Conservation (phyloP, 2,113 vertebrate species). For the Trachemys scripta region DNA sequence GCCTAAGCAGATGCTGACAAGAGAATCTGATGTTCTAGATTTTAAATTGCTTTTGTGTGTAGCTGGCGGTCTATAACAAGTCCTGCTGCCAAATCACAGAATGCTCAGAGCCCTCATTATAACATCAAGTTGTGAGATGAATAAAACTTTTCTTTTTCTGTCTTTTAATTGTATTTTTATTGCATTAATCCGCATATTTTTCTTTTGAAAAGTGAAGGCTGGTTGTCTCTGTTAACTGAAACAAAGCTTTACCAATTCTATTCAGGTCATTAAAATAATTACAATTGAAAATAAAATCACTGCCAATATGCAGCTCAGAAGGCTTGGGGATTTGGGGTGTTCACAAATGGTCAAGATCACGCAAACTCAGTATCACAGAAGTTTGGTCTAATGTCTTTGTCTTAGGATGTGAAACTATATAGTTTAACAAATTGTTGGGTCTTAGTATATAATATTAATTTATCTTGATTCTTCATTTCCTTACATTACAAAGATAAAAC, state of each 20-base stretch:
- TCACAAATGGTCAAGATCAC: neutral
- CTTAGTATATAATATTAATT: neutral
- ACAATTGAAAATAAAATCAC: neutral
- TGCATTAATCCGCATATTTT: fast-evolving
- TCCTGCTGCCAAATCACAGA: neutral
- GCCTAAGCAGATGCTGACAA: neutral
- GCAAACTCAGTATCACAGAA: neutral
- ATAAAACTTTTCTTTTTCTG: neutral
- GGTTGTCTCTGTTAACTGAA: neutral
- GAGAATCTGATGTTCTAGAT: neutral
- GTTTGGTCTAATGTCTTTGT: neutral
- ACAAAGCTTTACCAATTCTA: neutral
- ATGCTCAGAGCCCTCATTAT: neutral
- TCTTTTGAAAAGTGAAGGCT: neutral
- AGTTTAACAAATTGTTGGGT: neutral
- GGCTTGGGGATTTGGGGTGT: neutral
- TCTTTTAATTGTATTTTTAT: neutral
- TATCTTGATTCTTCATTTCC: neutral
- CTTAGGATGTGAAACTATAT: neutral
- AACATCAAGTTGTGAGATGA: neutral
- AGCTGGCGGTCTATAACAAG: neutral
- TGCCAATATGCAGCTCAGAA: neutral
- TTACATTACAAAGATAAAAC: neutral
- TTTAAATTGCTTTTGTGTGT: neutral
- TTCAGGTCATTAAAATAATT: neutral